These are phyloP conservation scores for Sussaba pulchella DNA, from an alignment of 2,888 invertebrate genomes.

Conservation along the genomic window DNA sequence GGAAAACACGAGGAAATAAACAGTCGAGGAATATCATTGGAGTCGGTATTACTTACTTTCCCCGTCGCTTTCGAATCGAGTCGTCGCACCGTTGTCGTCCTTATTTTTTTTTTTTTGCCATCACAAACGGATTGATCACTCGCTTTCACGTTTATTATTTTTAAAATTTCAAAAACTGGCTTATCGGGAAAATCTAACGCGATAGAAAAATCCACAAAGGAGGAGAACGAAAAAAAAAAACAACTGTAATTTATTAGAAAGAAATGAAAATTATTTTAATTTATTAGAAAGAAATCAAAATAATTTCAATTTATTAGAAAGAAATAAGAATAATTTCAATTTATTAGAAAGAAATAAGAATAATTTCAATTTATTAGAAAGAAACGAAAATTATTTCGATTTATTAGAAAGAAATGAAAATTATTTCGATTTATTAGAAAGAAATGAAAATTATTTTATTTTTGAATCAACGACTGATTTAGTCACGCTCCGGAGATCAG, in stretches of 20 bases:
- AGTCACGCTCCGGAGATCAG: constrained; percentile 3
- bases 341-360: neutral
- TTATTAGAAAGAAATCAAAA: neutral
- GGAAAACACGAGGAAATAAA: constrained; percentile 1
- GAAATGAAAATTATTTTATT: neutral
- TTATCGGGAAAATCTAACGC: neutral
- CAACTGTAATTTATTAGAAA: too few species aligned
- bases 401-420: neutral
- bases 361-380: neutral
- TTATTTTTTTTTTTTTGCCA: neutral
- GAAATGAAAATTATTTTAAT: neutral
- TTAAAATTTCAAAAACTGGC: too few species aligned
- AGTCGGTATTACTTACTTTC: constrained; percentile 25
- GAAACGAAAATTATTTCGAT: neutral
- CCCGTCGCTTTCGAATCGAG: neutral
- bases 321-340: neutral
- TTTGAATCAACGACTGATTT: neutral
- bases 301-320: neutral
- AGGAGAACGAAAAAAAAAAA: too few species aligned
- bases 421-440: neutral
- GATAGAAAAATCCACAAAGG: too few species aligned
- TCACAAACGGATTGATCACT: neutral
- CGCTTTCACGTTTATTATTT: too few species aligned
- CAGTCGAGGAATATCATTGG: constrained; percentile 19
- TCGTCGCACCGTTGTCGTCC: constrained; percentile 3